Evolutionary conservation across 2,888 invertebrate species (phyloP), one percentile per base, ranked within the genome.

Genomic region (Drosophila nr. perissopoda): DNA sequence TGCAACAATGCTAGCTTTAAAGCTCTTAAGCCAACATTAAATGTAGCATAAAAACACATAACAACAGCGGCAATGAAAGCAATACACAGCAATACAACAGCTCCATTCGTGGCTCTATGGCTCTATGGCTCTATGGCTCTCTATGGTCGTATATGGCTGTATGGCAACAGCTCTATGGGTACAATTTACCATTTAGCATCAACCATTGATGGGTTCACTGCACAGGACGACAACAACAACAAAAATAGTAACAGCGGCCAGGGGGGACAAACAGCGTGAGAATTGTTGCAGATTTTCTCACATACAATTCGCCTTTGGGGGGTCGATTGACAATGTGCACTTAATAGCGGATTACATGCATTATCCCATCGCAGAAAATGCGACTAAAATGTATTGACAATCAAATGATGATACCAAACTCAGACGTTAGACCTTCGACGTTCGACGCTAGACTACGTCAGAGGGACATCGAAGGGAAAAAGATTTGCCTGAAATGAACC

Each of bases 1-100:
- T 85, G 83, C 70, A 87, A 89, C 82, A 91, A 84, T 87, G 82
- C 79, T 90, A 91, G 85, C 91, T 91, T 90, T 90, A 91, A 91
- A 91, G 91, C 91, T 91, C 88, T 91, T 91, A 91, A 91, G 91
- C 91, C 91, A 91, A 91, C 90, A 91, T 91, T 91, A 91, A 91
- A 91, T 91, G 91, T 91, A 91, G 91, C 91, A 91, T 91, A 91
- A 91, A 91, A 91, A 91, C 89, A 91, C 91, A 91, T 91, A 91
- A 91, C 84, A 86, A 76, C 73, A 64, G 66, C 57, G 77, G 61
- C 74, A 73, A 73, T 80, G 76, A 70, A 65, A 72, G 77, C 53
- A 64, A 69, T 73, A 53, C 31, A 56, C 34, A 68, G 57, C 58
- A 11, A 56, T n/a, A 38, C 67, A 53, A 66, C 56, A 40, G 78